Conservation (phyloP, 2,888 invertebrate species). For the Calameuta pallipes region DNA sequence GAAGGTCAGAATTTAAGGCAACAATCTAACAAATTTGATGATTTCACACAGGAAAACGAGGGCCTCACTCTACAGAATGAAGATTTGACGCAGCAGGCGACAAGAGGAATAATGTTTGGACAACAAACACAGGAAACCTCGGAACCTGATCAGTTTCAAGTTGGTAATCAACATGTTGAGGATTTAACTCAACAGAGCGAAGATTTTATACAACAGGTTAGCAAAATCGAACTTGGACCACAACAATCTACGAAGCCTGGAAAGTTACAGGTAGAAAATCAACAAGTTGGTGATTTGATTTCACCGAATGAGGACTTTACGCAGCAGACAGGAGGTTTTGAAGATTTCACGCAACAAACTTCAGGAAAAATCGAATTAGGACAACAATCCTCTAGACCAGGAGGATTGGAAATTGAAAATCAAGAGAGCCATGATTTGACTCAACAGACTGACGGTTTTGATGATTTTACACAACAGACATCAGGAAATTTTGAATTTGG, state of each 20-base stretch:
- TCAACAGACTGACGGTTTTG: slow-evolving; percentile 20
- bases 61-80: slow-evolving; percentile 43
- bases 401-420: slow-evolving; percentile 12
- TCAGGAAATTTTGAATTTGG: slow-evolving; percentile 14
- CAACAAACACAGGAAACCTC: neutral
- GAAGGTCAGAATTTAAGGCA: slow-evolving; percentile 28
- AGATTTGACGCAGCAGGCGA: slow-evolving; percentile 36
- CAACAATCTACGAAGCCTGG: neutral
- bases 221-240: slow-evolving; percentile 5
- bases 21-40: slow-evolving; percentile 42
- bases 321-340: slow-evolving; percentile 6
- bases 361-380: slow-evolving; percentile 11
- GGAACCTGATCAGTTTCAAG: slow-evolving; percentile 17
- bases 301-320: neutral
- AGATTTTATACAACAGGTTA: slow-evolving; percentile 7
- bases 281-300: slow-evolving; percentile 7
- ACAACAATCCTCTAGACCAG: slow-evolving; percentile 14
- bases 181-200: slow-evolving; percentile 4
- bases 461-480: slow-evolving; percentile 29
- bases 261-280: neutral
- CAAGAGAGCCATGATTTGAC: slow-evolving; percentile 17
- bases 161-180: slow-evolving; percentile 16
- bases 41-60: slow-evolving; percentile 29
- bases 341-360: slow-evolving; percentile 13
- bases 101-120: neutral